phyloP scores from a whole-genome alignment of 2,888 invertebrate genomes.

The Caenorhabditis japonica region DNA sequence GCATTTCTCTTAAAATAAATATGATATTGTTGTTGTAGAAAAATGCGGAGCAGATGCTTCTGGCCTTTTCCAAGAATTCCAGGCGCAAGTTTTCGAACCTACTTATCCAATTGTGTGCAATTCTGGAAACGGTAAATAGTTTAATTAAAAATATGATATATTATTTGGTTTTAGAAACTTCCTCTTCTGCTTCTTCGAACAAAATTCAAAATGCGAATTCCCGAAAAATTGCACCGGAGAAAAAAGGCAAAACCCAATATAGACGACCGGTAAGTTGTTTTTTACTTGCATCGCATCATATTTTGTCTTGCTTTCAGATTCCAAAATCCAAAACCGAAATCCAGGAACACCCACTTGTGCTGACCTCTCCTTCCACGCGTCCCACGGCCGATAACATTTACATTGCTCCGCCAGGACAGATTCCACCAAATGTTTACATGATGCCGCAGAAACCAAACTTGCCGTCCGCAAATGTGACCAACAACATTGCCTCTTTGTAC shows the following conservation, averaged over 20 bases:
- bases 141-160: no score
- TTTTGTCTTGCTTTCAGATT: slow-evolving; percentile 9
- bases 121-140: slow-evolving; percentile 36
- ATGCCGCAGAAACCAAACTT: slow-evolving; percentile 42
- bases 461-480: slow-evolving; percentile 29
- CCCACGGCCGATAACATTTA: slow-evolving; percentile 52
- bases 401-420: slow-evolving; percentile 40
- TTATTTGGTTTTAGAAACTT: slow-evolving; percentile 31
- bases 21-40: slow-evolving; percentile 19
- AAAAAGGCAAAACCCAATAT: slow-evolving; percentile 33
- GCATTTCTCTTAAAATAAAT: not conserved
- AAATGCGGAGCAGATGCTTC: slow-evolving; percentile 72
- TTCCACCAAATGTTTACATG: slow-evolving; percentile 40
- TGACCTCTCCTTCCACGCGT: slow-evolving; percentile 39
- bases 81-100: slow-evolving; percentile 72
- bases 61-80: slow-evolving; percentile 70
- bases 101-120: slow-evolving; percentile 74
- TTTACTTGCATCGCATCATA: not conserved
- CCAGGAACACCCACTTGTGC: slow-evolving; percentile 35
- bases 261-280: slow-evolving; percentile 20
- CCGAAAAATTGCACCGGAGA: slow-evolving; percentile 6
- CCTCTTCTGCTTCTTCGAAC: no score
- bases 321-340: slow-evolving; percentile 52
- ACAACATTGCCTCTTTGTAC: slow-evolving; percentile 24
- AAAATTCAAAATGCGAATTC: no score